Percentiles rank a stretch among this genome's conserved stretches.
phyloP scores from a whole-genome alignment of 1,140 invertebrate genomes.

The Hycleus phaleratus region DNA sequence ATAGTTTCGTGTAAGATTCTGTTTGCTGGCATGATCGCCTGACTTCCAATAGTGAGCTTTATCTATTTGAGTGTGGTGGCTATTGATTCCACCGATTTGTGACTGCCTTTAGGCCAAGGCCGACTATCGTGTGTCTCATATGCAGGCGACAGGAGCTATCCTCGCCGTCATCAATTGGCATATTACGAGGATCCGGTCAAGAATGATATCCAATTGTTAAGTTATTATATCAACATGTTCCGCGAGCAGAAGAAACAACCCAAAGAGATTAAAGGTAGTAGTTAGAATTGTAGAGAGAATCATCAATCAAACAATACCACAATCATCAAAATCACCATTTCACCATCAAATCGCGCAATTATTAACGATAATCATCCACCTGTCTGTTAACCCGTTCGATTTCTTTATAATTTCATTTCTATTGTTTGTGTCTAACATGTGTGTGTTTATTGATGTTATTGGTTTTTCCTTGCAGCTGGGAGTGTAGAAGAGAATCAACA shows the following conservation, averaged over 20 bases:
- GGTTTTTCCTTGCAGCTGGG: slow-evolving; percentile 34
- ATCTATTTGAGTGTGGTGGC: background rate
- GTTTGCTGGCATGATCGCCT: too few relatives aligned
- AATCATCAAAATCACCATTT: too few relatives aligned
- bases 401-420: too few relatives aligned
- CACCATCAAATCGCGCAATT: too few relatives aligned
- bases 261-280: slow-evolving; percentile 11
- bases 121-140: slow-evolving; percentile 70
- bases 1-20: too few relatives aligned
- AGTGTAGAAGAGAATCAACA: slow-evolving; percentile 31
- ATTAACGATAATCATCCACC: too few relatives aligned
- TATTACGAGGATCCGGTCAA: slow-evolving; percentile 47
- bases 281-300: background rate
- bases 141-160: slow-evolving; percentile 66
- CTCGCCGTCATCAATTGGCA: slow-evolving; percentile 60
- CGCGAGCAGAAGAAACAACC: slow-evolving; percentile 31
- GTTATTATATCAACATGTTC: slow-evolving; percentile 42
- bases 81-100: background rate
- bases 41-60: background rate
- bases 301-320: too few relatives aligned
- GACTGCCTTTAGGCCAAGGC: slow-evolving; percentile 49
- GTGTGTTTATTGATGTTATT: slow-evolving; percentile 26
- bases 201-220: slow-evolving; percentile 40
- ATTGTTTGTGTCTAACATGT: slow-evolving; percentile 21
- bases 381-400: too few relatives aligned